phyloP scores from a whole-genome alignment of 2,888 invertebrate genomes.

The Scrobipalpa costella region DNA sequence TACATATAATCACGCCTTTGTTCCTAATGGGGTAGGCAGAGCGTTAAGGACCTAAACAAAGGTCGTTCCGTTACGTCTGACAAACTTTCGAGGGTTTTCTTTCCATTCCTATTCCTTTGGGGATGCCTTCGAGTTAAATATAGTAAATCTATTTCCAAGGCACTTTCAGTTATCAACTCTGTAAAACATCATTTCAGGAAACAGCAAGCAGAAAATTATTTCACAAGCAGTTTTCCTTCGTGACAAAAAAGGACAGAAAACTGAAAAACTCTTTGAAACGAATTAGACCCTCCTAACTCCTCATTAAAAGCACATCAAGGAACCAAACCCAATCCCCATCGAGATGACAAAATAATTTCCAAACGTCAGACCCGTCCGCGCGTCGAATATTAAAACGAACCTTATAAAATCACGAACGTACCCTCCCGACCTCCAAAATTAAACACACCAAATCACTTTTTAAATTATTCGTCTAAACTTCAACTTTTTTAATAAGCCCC shows the following conservation, averaged over 20 bases:
- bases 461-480: conserved; percentile 51
- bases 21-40: too few species aligned
- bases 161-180: too few species aligned
- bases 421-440: conserved; percentile 36
- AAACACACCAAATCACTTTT: conserved; percentile 53
- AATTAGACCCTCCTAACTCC: conserved; percentile 10
- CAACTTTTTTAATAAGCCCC: conserved; percentile 70
- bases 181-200: too few species aligned
- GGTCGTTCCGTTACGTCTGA: too few species aligned
- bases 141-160: too few species aligned
- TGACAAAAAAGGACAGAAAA: neutral
- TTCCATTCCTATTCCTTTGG: too few species aligned
- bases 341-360: conserved; percentile 25
- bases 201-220: too few species aligned
- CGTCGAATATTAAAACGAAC: conserved; percentile 26
- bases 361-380: conserved; percentile 22
- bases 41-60: too few species aligned
- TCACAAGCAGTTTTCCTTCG: too few species aligned
- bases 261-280: conserved; percentile 8
- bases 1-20: too few species aligned
- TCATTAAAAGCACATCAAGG: conserved; percentile 27
- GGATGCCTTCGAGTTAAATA: too few species aligned
- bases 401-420: conserved; percentile 33
- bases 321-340: conserved; percentile 19
- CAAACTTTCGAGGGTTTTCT: too few species aligned